phyloP scores from a whole-genome alignment of 2,888 invertebrate species.

The Eristalis pertinax region DNA sequence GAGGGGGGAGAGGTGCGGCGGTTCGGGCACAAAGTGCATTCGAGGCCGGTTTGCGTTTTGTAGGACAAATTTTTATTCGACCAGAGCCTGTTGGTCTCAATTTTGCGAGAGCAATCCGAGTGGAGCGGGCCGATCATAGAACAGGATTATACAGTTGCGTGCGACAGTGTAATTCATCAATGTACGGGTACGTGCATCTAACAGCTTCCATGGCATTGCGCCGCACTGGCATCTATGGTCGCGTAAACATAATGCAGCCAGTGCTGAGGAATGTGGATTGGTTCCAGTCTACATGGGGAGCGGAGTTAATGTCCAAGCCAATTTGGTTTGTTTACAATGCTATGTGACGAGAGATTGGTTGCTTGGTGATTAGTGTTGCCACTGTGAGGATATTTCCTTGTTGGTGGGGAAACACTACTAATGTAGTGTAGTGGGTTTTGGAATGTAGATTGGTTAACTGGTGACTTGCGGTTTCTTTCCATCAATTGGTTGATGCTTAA shows the following conservation, averaged over 20 bases:
- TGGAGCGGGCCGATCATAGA: slow-evolving; percentile 9
- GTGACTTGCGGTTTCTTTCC: too few species aligned
- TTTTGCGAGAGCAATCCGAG: slow-evolving; percentile 9
- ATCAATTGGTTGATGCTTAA: too few species aligned
- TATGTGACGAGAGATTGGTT: slow-evolving; percentile 12
- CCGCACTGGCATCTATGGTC: background rate
- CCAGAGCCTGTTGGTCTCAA: slow-evolving; percentile 54
- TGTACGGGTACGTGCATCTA: background rate
- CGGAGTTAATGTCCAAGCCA: slow-evolving; percentile 17
- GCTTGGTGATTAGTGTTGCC: slow-evolving; percentile 27
- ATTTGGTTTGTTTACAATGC: slow-evolving; percentile 48
- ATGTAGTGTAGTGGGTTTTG: background rate
- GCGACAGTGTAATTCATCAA: background rate
- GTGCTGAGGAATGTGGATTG: slow-evolving; percentile 33
- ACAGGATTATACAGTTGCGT: slow-evolving; percentile 66
- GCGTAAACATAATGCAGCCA: background rate
- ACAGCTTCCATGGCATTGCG: background rate
- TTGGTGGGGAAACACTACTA: background rate
- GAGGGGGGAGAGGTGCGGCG: background rate
- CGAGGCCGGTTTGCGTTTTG: slow-evolving; percentile 63
- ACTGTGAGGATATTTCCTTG: background rate
- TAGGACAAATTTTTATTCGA: slow-evolving; percentile 45
- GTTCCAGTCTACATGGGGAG: slow-evolving; percentile 61
- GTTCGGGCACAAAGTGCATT: slow-evolving; percentile 34
- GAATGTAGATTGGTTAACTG: too few species aligned